phyloP scores from a whole-genome alignment of 2,888 invertebrate species.

The Chydorus sphaericus region DNA sequence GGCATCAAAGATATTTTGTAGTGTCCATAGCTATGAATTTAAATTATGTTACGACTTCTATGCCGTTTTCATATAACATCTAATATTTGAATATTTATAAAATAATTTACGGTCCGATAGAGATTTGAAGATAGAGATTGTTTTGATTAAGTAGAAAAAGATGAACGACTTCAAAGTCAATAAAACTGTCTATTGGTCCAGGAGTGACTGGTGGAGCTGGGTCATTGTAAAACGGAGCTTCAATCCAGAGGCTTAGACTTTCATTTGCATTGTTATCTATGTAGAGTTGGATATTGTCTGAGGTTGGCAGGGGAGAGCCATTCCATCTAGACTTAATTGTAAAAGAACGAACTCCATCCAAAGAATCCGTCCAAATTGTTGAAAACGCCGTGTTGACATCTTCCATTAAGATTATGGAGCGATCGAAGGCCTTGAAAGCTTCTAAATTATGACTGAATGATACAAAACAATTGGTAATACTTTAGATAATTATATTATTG shows the following conservation, averaged over 20 bases:
- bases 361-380: not conserved
- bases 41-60: not conserved
- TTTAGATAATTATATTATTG: not conserved
- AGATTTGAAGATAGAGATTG: constrained; percentile 35
- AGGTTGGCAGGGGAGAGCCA: not conserved
- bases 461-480: not conserved
- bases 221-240: constrained; percentile 30
- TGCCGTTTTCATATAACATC: no score
- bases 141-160: constrained; percentile 35
- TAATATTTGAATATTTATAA: not conserved
- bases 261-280: not conserved
- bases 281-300: not conserved
- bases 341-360: not conserved
- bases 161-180: constrained; percentile 35
- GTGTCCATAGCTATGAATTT: not conserved
- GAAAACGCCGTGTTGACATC: not conserved
- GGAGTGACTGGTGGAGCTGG: constrained; percentile 26
- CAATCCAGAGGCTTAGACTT: constrained; percentile 9
- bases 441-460: not conserved
- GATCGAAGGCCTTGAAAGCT: not conserved
- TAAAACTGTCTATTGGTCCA: constrained; percentile 27
- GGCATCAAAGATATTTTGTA: not conserved
- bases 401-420: not conserved
- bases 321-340: not conserved
- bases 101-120: constrained; percentile 28